These are phyloP conservation scores for Egretta garzetta DNA, from an alignment of 2,113 vertebrate genomes.

Conservation along the genomic window DNA sequence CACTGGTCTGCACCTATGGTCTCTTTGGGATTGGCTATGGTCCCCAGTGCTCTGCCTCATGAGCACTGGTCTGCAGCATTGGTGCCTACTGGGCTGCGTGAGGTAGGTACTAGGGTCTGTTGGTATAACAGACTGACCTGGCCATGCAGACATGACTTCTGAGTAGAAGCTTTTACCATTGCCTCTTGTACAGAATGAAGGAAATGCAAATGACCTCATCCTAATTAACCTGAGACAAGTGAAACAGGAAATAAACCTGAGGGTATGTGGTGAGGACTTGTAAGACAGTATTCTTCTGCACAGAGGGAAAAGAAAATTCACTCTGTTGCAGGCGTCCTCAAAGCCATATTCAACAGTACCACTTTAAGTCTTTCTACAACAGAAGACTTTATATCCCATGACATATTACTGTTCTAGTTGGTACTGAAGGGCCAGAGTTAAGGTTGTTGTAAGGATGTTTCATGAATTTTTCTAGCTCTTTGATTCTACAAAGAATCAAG, in stretches of 20 bases:
- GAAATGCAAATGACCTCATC: background rate
- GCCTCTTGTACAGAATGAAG: background rate
- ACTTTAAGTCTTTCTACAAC: background rate
- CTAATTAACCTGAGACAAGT: background rate
- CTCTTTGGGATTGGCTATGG: background rate
- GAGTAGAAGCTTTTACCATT: background rate
- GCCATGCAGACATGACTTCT: background rate
- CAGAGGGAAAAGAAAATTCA: background rate
- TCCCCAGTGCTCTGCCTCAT: background rate
- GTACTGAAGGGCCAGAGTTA: background rate
- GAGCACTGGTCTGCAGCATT: background rate
- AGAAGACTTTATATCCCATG: background rate
- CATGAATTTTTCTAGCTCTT: background rate
- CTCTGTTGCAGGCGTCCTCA: background rate
- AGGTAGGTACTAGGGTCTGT: background rate
- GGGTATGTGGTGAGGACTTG: background rate
- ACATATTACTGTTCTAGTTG: background rate
- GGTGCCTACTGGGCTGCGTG: background rate
- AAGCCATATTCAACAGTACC: background rate
- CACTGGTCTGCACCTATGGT: background rate
- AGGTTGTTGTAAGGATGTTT: background rate
- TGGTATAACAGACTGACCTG: fast-evolving
- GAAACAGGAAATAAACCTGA: background rate
- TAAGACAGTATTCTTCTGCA: background rate
- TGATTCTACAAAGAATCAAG: background rate